Conservation (phyloP, 2,113 vertebrate species). For the Isichthys henryi region DNA sequence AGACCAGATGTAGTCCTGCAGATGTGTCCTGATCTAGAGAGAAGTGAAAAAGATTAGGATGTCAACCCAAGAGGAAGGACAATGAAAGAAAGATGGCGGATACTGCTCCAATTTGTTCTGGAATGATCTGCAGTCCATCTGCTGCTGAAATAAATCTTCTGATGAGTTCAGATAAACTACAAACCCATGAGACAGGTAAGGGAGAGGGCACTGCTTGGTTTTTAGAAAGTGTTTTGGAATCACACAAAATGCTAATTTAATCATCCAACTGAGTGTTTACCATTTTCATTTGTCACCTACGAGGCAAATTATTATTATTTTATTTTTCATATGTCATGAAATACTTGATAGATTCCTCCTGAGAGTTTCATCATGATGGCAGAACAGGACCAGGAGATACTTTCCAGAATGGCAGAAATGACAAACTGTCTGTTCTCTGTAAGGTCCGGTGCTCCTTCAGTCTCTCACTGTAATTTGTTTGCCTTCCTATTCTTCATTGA, state of each 20-base stretch:
- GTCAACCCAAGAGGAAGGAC: slow-evolving; percentile 36
- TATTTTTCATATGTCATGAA: background rate
- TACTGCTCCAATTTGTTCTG: slow-evolving; percentile 38
- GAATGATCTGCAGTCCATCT: slow-evolving; percentile 36
- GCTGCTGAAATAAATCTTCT: slow-evolving; percentile 29
- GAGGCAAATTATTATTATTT: background rate
- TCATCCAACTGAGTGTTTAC: background rate
- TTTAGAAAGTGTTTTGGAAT: slow-evolving; percentile 16
- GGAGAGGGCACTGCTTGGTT: background rate
- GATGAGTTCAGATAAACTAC: slow-evolving; percentile 25
- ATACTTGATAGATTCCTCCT: slow-evolving; percentile 4
- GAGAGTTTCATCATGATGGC: slow-evolving; percentile 15
- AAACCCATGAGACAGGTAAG: slow-evolving; percentile 27
- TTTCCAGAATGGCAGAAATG: slow-evolving; percentile 16
- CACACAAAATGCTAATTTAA: slow-evolving; percentile 16
- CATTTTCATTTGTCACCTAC: slow-evolving; percentile 5
- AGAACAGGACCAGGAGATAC: background rate
- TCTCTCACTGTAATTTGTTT: background rate
- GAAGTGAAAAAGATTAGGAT: slow-evolving; percentile 36
- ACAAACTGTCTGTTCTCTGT: background rate
- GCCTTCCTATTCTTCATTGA: background rate
- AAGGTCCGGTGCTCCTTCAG: background rate
- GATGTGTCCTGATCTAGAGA: slow-evolving; percentile 41
- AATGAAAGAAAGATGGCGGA: slow-evolving; percentile 48
- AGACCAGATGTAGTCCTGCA: slow-evolving; percentile 60